Conservation (phyloP, 2,113 vertebrate species). For the Pithys albifrons region DNA sequence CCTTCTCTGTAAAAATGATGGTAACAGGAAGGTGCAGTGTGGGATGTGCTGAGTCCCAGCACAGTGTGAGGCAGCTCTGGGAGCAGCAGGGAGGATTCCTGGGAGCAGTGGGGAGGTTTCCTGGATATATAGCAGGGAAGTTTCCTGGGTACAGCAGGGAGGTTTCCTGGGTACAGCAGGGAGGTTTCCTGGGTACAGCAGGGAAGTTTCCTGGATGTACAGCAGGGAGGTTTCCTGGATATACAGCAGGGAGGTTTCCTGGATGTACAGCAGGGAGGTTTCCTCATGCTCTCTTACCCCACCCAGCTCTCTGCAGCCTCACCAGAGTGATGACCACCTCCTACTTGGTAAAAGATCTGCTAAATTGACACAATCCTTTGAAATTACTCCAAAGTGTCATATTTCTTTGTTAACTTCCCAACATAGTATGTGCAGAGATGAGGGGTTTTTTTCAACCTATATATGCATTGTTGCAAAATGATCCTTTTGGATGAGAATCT, state of each 20-base stretch:
- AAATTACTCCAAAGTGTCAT: neutral
- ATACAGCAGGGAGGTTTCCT: too few relatives aligned
- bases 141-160: too few relatives aligned
- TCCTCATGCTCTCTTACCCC: neutral
- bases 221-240: too few relatives aligned
- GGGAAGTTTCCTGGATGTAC: too few relatives aligned
- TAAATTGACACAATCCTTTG: neutral
- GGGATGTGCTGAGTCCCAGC: too few relatives aligned
- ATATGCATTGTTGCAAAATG: accelerated
- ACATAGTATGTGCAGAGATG: neutral
- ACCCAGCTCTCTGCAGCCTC: neutral
- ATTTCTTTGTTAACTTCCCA: neutral
- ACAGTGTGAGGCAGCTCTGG: neutral
- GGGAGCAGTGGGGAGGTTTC: too few relatives aligned
- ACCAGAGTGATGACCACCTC: neutral
- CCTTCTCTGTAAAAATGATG: neutral
- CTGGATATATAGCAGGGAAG: too few relatives aligned
- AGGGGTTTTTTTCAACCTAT: accelerated
- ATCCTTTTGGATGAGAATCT: neutral
- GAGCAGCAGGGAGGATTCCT: neutral
- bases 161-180: too few relatives aligned
- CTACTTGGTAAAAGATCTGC: neutral
- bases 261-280: too few relatives aligned
- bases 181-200: too few relatives aligned
- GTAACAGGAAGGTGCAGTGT: neutral